Evolutionary conservation across 2,113 vertebrate genomes (phyloP), one percentile per base, ranked within the genome.

Genomic region (Xiphophorus couchianus): DNA sequence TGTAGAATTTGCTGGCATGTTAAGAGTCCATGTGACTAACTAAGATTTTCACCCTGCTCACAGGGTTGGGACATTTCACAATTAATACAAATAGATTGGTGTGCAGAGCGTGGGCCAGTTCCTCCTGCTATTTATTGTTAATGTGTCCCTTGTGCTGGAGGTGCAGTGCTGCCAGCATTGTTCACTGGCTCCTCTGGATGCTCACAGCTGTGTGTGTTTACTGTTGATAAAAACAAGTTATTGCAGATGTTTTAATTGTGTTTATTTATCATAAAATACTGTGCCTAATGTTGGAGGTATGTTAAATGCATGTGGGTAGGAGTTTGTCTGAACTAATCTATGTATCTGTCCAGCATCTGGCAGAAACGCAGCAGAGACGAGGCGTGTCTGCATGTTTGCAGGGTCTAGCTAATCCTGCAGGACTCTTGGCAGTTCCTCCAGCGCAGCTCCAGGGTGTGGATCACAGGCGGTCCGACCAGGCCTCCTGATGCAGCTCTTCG

Each of bases 141-240:
- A 92, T 90, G 80, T 82, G 87, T 90, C 90, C 88, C 88, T 83
- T 77, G 88, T 91, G 91, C 80, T 87, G 71, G 74, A 81, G 85
- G 83, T 88, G 83, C 77, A 77, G 73, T 77, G 90, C 91, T 90
- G 86, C 90, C 91, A 91, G 91, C 88, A 93, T 93, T 93, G 90
- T 93, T 92, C 90, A 76, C 90, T 42, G 28, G 77, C 80, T 85
- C 37, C 62, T 31, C 84, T 83, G 83, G 80, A 89, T 67, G 27
- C 86, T 84, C 66, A 76, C 91, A 91, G 92, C 93, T 93, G 91
- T 90, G 88, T 86, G 84, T 84, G 77, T 83, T 93, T 90, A 88
- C 82, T 33, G n/a, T 71, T 81, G 62, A 86, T 86, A 87, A 86
- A 86, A 77, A 82, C 66, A 66, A 73, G 37, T 81, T 66, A 63